Evolutionary conservation across 1,140 invertebrate genomes (phyloP), one percentile per base, ranked within the genome.

Genomic region (Lepidurus couesii): DNA sequence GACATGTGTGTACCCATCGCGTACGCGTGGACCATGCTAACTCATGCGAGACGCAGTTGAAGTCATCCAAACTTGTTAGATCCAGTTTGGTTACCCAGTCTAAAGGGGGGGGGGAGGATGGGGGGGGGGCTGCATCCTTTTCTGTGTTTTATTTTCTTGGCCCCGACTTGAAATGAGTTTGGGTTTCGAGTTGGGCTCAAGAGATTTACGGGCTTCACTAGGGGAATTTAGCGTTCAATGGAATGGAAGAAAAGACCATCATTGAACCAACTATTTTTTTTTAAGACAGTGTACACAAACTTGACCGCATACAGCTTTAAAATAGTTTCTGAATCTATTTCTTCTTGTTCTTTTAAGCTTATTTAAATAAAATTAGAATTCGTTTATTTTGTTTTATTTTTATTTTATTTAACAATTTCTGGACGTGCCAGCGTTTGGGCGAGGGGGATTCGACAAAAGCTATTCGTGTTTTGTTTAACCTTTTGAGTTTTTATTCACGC

Each of bases 351-450:
- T 73, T 45, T 47, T 4, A n/a, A 10, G 13, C 47, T 76, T 11
- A 7, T 26, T 44, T 44, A 1, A 21, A 77, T 45, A 13, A 45
- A 47, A 44, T 77, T 45, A 6, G 5, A 10, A 77, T 1, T 21
- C 80, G 16, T 77, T 78, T 79, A 34, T 13, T 75, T 44, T 13
- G 65, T 73, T 76, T 76, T 16, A 45, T 53, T 73, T 42, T 34
- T 16, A 42, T 16, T 34, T 24, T 78, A 34, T 34, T 34, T 34
- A 4, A 34, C 34, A 3, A 4, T 34, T 3, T 34, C 34, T 34
- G 34, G 34, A 34, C 34, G 34, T 34, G 34, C 34, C 34, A 34
- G 34, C 3, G 34, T 34, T 34, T 34, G 34, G 34, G 34, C 34
- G 2, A 34, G 34, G 34, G 34, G 34, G 34, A 34, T 4, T 34